These are phyloP conservation scores for Astropecten irregularis DNA, from an alignment of 53 echinoderm and acorn worm genomes.

Conservation along the genomic window DNA sequence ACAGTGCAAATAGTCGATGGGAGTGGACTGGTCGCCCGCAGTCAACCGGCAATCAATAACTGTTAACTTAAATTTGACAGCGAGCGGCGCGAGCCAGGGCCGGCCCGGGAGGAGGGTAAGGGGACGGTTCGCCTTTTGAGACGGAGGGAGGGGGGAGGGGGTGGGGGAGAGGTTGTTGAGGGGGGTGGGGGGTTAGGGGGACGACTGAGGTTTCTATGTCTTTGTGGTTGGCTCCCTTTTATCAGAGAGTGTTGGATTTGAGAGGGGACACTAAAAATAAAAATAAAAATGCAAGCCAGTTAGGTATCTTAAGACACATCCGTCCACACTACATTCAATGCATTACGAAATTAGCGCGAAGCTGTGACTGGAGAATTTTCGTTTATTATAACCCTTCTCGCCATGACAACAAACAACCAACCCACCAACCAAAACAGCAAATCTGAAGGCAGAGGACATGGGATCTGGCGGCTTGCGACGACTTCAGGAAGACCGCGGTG, in stretches of 20 bases:
- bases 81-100: constrained; percentile 39
- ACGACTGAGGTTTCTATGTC: no score
- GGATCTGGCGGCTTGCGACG: no score
- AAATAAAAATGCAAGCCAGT: constrained; percentile 32
- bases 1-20: constrained; percentile 62
- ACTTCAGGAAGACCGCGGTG: neutral
- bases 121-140: constrained; percentile 47
- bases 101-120: neutral
- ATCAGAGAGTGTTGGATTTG: no score
- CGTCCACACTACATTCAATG: neutral
- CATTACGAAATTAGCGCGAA: constrained; percentile 43
- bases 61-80: constrained; percentile 72
- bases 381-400: no score
- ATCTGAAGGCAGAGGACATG: constrained; percentile 25
- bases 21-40: constrained; percentile 59
- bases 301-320: constrained; percentile 16
- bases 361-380: constrained; percentile 36
- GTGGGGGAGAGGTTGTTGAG: no score
- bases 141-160: no score
- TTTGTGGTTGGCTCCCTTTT: no score
- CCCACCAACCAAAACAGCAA: neutral
- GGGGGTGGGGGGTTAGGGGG: no score
- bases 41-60: constrained; percentile 64
- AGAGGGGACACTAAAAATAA: constrained; percentile 2
- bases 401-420: no score